Percentiles rank a stretch among this genome's conserved stretches.
These are phyloP conservation scores for Pollenia griseotomentosa DNA, from an alignment of 2,888 invertebrate species.

Conservation along the genomic window DNA sequence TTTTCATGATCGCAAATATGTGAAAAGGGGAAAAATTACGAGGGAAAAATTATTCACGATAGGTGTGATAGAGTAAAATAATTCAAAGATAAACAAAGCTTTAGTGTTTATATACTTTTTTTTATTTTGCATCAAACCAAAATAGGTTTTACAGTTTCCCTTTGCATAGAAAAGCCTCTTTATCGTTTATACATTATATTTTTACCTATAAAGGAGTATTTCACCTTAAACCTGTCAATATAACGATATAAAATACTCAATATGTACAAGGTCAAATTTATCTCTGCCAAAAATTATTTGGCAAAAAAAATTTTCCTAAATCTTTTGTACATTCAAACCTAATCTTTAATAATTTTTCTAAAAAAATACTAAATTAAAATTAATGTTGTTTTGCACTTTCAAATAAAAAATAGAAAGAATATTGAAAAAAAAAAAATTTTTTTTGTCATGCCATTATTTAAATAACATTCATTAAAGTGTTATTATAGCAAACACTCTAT, in stretches of 20 bases:
- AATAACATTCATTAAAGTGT: conserved; percentile 37
- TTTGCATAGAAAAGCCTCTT: too few species aligned
- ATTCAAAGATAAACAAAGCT: too few species aligned
- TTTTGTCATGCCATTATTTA: conserved; percentile 19
- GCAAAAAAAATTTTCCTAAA: too few species aligned
- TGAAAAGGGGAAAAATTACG: too few species aligned
- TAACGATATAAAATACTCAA: neutral
- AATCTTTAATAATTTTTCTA: neutral
- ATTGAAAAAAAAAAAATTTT: neutral
- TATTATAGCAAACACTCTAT: conserved; percentile 57
- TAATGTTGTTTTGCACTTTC: neutral
- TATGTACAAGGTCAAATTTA: neutral
- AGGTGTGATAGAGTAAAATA: too few species aligned
- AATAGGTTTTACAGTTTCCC: too few species aligned
- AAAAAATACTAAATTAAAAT: neutral
- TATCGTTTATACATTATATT: too few species aligned
- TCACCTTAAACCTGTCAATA: neutral
- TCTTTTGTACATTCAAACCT: neutral
- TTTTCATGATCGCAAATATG: too few species aligned
- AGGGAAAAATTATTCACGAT: too few species aligned
- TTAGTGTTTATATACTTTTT: too few species aligned
- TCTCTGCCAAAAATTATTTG: neutral
- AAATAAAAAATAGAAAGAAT: neutral
- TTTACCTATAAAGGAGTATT: neutral
- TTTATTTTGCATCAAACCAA: too few species aligned